These are phyloP conservation scores for Boleophthalmus pectinirostris DNA, from an alignment of 2,113 vertebrate genomes.

Conservation along the genomic window DNA sequence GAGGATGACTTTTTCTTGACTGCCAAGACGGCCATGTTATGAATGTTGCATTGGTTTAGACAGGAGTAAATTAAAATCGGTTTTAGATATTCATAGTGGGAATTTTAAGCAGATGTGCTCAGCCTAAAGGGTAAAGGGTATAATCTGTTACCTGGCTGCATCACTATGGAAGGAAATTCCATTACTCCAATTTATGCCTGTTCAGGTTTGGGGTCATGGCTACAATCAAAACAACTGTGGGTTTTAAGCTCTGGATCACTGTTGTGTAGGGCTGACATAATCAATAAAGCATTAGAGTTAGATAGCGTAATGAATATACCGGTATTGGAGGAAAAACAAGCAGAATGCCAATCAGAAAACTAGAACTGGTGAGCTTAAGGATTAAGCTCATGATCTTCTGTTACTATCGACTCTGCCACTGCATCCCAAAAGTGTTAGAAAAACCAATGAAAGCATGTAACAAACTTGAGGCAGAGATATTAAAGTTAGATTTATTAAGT, in stretches of 20 bases:
- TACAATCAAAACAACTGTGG: not conserved
- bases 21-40: not conserved
- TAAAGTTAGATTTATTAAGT: not conserved
- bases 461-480: not conserved
- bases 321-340: not conserved
- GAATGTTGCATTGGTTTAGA: constrained; percentile 5
- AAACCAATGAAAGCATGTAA: not conserved
- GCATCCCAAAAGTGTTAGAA: not conserved
- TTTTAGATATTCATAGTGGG: constrained; percentile 5
- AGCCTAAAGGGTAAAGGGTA: not conserved
- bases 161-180: not conserved
- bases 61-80: not conserved
- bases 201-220: not conserved
- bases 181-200: constrained; percentile 1
- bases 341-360: not conserved
- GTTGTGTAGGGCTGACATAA: not conserved
- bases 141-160: not conserved
- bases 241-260: not conserved
- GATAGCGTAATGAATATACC: not conserved
- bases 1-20: not conserved
- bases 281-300: constrained; percentile 1
- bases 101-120: not conserved
- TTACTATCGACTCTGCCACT: not conserved
- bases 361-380: not conserved
- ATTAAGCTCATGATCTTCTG: not conserved